Conservation (phyloP, 92 coral and sea anemone genomes). For the Phenganax marumi region DNA sequence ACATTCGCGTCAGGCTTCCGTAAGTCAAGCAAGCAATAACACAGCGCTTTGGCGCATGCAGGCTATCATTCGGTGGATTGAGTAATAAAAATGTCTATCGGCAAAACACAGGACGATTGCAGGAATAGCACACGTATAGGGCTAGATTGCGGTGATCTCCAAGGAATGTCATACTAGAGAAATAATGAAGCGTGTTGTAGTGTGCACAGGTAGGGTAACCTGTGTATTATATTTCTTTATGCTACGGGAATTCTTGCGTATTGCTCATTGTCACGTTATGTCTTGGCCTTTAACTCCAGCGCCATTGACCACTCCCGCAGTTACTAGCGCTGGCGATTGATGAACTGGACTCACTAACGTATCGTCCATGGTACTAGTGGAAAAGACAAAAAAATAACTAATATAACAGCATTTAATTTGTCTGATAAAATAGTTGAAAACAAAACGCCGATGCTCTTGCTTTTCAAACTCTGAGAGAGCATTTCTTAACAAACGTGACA, state of each 20-base stretch:
- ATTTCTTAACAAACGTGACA: neutral
- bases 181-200: neutral
- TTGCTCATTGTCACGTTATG: constrained; percentile 30
- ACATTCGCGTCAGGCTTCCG: too few relatives aligned
- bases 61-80: neutral
- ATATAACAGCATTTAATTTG: neutral
- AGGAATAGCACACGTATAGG: neutral
- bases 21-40: too few relatives aligned
- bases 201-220: neutral
- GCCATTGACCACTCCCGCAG: constrained; percentile 28
- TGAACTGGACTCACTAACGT: constrained; percentile 18
- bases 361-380: constrained; percentile 26
- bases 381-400: neutral
- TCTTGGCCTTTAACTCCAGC: constrained; percentile 36
- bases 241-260: neutral
- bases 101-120: neutral
- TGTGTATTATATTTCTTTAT: neutral
- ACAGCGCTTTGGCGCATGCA: neutral
- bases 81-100: neutral
- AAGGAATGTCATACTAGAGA: neutral
- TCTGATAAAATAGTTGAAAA: neutral
- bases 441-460: neutral
- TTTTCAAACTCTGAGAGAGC: neutral
- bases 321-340: neutral
- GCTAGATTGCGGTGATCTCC: neutral